Percentiles rank a stretch among this genome's conserved stretches.
Evolutionary conservation across 2,888 invertebrate species (phyloP).

Genomic region (Drosophila maculinotata): DNA sequence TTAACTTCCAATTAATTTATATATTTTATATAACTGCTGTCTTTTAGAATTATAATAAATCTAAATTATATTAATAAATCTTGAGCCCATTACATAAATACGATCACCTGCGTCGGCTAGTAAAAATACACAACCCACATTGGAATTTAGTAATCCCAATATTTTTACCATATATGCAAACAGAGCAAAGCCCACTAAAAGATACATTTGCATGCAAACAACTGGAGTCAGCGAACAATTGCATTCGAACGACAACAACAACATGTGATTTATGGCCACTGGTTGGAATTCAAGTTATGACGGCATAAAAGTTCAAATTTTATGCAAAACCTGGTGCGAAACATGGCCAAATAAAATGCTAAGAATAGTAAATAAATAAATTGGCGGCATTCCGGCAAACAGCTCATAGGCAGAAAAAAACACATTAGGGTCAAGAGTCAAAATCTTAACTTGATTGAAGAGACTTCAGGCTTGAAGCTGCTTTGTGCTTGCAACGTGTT

Average conservation of each 20-base stretch:
- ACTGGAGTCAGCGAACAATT: slow-evolving; percentile 28
- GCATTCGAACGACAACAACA: slow-evolving; percentile 14
- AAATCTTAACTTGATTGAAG: slow-evolving; percentile 52
- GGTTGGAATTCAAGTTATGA: slow-evolving; percentile 55
- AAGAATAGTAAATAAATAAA: slow-evolving; percentile 17
- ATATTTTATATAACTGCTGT: neutral
- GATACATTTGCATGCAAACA: slow-evolving; percentile 18
- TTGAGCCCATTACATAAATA: neutral
- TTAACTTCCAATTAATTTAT: neutral
- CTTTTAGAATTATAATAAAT: too few species aligned
- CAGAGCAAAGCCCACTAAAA: neutral
- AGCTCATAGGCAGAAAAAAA: neutral
- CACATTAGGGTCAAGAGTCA: slow-evolving; percentile 55
- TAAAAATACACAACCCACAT: slow-evolving; percentile 10
- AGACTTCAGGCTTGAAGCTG: slow-evolving; percentile 13
- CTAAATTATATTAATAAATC: too few species aligned
- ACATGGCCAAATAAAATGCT: slow-evolving; percentile 15
- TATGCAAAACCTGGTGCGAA: slow-evolving; percentile 37
- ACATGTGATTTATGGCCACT: slow-evolving; percentile 47
- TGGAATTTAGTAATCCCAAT: slow-evolving; percentile 1
- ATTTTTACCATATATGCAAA: slow-evolving; percentile 1
- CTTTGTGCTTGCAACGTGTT: slow-evolving; percentile 37
- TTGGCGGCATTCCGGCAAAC: slow-evolving; percentile 7
- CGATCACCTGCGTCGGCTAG: neutral
- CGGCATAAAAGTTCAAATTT: slow-evolving; percentile 40